A percentile compares a stretch with the other conserved stretches of the same genome.
Conservation (phyloP, 2,113 vertebrate species). For the Dasyprocta punctata region DNA sequence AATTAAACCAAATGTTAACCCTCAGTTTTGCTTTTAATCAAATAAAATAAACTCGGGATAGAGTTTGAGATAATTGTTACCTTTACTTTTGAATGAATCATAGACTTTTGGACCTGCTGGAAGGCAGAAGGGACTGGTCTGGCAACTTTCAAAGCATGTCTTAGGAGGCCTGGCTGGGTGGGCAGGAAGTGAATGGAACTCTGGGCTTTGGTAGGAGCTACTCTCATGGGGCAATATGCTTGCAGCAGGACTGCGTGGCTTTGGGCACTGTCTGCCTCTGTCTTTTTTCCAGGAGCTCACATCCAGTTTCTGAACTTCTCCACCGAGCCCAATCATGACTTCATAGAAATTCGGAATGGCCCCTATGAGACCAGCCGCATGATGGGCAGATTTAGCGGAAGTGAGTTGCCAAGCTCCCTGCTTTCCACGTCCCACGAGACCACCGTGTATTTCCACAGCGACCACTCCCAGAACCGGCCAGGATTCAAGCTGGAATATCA, state of each 20-base stretch:
- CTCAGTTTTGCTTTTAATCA: slow-evolving; percentile 47
- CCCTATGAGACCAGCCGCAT: slow-evolving; percentile 95
- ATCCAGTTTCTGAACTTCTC: slow-evolving; percentile 98
- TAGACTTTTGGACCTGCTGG: not conserved
- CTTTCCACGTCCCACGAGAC: slow-evolving; percentile 97
- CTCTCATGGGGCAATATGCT: accelerated
- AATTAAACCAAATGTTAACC: not conserved
- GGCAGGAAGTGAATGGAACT: not conserved
- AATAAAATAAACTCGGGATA: not conserved
- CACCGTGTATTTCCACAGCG: slow-evolving; percentile 96
- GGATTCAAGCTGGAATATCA: slow-evolving; percentile 98
- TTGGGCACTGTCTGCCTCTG: slow-evolving; percentile 29
- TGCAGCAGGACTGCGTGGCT: not conserved
- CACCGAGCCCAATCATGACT: slow-evolving; percentile 98
- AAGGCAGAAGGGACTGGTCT: not conserved
- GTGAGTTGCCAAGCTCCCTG: slow-evolving; percentile 90
- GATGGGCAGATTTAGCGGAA: slow-evolving; percentile 95
- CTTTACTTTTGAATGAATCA: slow-evolving; percentile 1
- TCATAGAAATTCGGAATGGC: slow-evolving; percentile 96
- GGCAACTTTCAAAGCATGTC: not conserved
- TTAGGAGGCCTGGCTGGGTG: too few species aligned
- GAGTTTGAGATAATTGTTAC: not conserved
- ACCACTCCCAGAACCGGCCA: slow-evolving; percentile 98
- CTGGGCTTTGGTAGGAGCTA: not conserved
- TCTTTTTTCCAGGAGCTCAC: slow-evolving; percentile 91